A percentile compares a stretch with the other conserved stretches of the same genome.
These are phyloP conservation scores for Rhorus exstirpatorius DNA, from an alignment of 2,888 invertebrate species.

Conservation along the genomic window DNA sequence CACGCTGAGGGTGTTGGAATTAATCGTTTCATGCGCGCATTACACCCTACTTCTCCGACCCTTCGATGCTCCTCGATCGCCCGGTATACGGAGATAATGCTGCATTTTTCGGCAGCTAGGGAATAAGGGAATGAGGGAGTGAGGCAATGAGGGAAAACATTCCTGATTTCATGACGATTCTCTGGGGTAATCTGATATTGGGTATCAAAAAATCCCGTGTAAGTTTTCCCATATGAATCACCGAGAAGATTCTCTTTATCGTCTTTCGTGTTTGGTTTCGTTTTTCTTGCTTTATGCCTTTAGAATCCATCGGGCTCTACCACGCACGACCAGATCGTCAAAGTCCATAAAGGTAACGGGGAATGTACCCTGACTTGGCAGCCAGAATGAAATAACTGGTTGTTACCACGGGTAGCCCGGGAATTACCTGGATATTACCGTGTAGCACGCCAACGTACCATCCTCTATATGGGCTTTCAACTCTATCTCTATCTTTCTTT, in stretches of 20 bases:
- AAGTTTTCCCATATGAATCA: too few species aligned
- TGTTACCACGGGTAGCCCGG: conserved; percentile 75
- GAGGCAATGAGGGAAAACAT: too few species aligned
- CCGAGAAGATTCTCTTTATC: too few species aligned
- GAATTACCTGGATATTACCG: conserved; percentile 82
- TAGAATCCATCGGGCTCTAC: conserved; percentile 12
- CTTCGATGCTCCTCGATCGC: background rate
- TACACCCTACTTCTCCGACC: background rate
- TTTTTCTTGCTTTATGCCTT: conserved; percentile 2
- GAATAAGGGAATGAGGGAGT: too few species aligned
- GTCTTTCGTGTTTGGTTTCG: conserved; percentile 16
- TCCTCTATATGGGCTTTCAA: conserved; percentile 28
- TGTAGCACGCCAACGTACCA: conserved; percentile 78
- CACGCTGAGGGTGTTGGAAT: conserved; percentile 11
- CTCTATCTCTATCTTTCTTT: background rate
- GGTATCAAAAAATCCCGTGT: too few species aligned
- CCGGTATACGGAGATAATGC: background rate
- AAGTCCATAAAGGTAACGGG: conserved; percentile 35
- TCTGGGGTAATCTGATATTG: too few species aligned
- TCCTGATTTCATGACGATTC: too few species aligned
- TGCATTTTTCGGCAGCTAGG: conserved; percentile 36
- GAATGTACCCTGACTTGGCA: conserved; percentile 46
- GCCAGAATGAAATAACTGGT: conserved; percentile 63
- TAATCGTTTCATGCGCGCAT: conserved; percentile 9
- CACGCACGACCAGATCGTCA: conserved; percentile 62